Evolutionary conservation across 2,113 vertebrate genomes (phyloP), one percentile per base, ranked within the genome.

Genomic region (Oplegnathus fasciatus): DNA sequence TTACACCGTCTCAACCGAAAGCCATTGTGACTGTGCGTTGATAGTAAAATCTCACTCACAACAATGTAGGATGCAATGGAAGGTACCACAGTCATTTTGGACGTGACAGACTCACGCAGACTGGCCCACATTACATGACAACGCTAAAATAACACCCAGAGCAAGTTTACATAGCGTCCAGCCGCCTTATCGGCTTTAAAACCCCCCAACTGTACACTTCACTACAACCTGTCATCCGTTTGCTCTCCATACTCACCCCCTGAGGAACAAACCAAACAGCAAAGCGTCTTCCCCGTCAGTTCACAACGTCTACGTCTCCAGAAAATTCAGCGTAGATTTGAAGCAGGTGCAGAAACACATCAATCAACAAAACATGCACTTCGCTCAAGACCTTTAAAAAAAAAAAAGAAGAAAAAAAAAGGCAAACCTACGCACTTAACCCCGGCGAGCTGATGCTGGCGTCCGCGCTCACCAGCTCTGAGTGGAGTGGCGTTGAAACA

Each of bases 1-100:
- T 24, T 65, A 50, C 85, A 42, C 40, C 37, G 80, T 84, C 60
- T 85, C 81, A 24, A 74, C 57, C 52, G 57, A 82, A 20, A 87
- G 70, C 84, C 85, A 88, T 87, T 82, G 90, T 75, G 85, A 70
- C 85, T 78, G 80, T 9, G 74, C 81, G 67, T 83, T 91, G 75
- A 86, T 91, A 94, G 90, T 94, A 92, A 94, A 93, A 92, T 62
- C 89, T 85, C 78, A 91, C 87, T 91, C 90, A 85, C 88, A 89
- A 92, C 91, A 89, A 88, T 44, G 83, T 82, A 79, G 28, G 78
- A 62, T 20, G 52, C 64, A 74, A 78, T 84, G 85, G 88, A 89
- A 57, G 84, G 80, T 86, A 85, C 88, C 92, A 87, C 86, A 37
- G 79, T 62, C 75, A 2, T 46, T 71, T 71, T 37, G 6, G 52